Evolutionary conservation across 2,113 vertebrate species (phyloP).

Genomic region (Takifugu flavidus): DNA sequence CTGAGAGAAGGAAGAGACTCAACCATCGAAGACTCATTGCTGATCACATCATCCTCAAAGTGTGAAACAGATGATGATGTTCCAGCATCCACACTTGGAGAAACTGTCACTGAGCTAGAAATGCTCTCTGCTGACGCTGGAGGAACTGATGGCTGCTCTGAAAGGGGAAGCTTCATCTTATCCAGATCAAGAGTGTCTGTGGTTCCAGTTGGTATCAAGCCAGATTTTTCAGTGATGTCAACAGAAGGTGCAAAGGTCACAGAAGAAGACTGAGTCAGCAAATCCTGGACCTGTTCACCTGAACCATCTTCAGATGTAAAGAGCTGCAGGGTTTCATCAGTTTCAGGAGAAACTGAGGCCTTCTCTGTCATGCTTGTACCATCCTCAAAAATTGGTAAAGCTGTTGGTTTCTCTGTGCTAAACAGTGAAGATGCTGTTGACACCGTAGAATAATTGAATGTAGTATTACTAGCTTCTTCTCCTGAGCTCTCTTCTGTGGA

Average conservation of each 20-base stretch:
- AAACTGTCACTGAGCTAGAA: no score
- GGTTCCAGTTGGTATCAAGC: background rate
- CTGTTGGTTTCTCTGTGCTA: no score
- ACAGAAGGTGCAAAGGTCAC: accelerated
- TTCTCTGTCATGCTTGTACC: background rate
- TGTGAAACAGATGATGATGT: no score
- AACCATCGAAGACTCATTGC: no score
- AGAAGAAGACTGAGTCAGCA: background rate
- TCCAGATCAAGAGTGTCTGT: background rate
- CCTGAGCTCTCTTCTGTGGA: no score
- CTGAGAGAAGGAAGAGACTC: no score
- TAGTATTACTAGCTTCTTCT: no score
- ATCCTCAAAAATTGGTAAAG: background rate
- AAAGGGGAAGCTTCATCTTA: background rate
- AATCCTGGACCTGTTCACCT: background rate
- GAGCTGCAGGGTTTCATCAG: no score
- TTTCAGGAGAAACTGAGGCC: background rate
- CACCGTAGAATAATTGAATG: no score
- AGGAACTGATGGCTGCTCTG: background rate
- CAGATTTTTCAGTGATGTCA: constrained; percentile 6
- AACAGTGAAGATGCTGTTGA: no score
- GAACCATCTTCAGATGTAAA: background rate
- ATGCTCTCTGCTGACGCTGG: background rate
- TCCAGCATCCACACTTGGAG: no score
- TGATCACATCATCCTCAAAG: no score